phyloP scores from a whole-genome alignment of 2,113 vertebrate species.

The Pontoporia blainvillei region DNA sequence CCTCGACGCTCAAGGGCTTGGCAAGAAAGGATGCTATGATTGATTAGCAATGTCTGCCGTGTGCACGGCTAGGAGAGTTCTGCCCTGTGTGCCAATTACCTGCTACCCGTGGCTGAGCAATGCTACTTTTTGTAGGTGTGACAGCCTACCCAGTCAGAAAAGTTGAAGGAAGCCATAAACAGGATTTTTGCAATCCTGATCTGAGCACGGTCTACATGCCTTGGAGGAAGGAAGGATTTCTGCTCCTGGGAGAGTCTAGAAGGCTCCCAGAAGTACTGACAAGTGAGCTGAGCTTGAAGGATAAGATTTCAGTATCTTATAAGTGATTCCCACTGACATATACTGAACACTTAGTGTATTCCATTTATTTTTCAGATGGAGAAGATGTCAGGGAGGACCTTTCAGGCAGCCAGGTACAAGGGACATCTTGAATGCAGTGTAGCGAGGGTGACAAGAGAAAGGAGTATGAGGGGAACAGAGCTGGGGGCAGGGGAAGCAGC shows the following conservation, averaged over 20 bases:
- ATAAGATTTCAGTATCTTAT: background rate
- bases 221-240: background rate
- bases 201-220: background rate
- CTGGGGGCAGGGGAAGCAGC: background rate
- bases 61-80: background rate
- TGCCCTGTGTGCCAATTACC: background rate
- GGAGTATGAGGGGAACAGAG: accelerated
- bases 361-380: background rate
- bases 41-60: slow-evolving; percentile 30
- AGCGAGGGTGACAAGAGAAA: background rate
- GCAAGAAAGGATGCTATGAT: background rate
- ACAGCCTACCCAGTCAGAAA: background rate
- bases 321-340: accelerated
- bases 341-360: background rate
- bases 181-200: accelerated
- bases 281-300: background rate
- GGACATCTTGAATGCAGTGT: background rate
- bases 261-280: background rate
- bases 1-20: background rate
- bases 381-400: background rate
- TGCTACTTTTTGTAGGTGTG: background rate
- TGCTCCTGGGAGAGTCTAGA: background rate
- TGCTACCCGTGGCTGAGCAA: background rate
- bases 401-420: background rate
- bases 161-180: background rate